Base-by-base conservation (phyloP, 30 jellyfish, hydroid and myxozoan species). In the Calvadosia cruxmelitensis region DNA sequence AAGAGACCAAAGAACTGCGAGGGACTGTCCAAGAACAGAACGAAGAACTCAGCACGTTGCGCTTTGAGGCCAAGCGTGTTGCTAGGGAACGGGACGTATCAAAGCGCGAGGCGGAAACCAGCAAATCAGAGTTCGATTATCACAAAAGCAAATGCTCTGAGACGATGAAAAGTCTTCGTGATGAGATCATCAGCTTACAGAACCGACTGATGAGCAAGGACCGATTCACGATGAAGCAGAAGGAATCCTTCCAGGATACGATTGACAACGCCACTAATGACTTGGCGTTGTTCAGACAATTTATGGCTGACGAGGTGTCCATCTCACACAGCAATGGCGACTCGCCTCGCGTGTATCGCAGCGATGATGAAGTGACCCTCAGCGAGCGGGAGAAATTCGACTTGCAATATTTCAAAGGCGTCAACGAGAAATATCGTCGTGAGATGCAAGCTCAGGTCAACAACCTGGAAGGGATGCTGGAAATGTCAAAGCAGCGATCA, bases 401-500 rank as follows among this genome's bases (percentile, higher is more conserved):
- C 52, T 52, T 90, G 3, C 76, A 82, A 13, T 51, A 74, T 48
- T 64, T 90, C 34, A 53, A 84, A 62, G 71, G 74, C n/a, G 75
- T 91, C 12, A 78, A 82, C 52, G 96, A 90, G 3, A 76, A 83
- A 35, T 85, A 82, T 24, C 92, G 94, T 49, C 72, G 80, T 15
- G 98, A 90, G 34, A 42, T 90, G 76, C 93, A 84, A 71, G 50
- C 70, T 27, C 94, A 90, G 53, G 95, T 82, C 3, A 66, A 75
- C 27, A 78, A 82, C 32, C 78, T 90, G 0, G 98, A 90, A 42
- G 98, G 94, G 24, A 82, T 90, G 87, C 49, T 90, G 68, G 76
- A 77, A 68, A 68, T 72, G 0, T 76, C 98, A 23, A 82, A 82
- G 53, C 84, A 81, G 29, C 63, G 52, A 51, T 53, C 74, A 31